Percentiles rank a stretch among this genome's conserved stretches.
Evolutionary conservation across 2,888 invertebrate genomes (phyloP).

Genomic region (Uloborus plumipes): DNA sequence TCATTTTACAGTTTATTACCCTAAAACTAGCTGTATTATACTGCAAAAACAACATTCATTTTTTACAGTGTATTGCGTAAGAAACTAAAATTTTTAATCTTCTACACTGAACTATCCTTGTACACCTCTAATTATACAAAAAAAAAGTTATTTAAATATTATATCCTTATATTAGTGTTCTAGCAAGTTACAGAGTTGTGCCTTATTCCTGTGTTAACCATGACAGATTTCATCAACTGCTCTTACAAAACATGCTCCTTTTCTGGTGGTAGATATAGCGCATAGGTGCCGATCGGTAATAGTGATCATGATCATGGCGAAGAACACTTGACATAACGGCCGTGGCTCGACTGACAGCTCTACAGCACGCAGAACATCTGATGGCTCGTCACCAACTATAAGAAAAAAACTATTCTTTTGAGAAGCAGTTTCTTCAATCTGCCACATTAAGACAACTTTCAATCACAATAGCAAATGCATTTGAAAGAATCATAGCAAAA

Average conservation of each 20-base stretch:
- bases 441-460: not conserved
- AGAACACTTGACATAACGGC: conserved; percentile 20
- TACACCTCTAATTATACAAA: too few relatives aligned
- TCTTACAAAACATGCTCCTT: conserved; percentile 52
- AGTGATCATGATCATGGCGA: conserved; percentile 11
- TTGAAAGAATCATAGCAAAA: not conserved
- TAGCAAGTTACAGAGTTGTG: too few relatives aligned
- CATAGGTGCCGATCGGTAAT: conserved; percentile 45
- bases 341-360: conserved; percentile 12
- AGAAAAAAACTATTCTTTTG: not conserved
- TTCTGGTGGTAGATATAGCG: conserved; percentile 16
- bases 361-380: conserved; percentile 23
- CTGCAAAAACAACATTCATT: too few relatives aligned
- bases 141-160: too few relatives aligned
- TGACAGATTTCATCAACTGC: not conserved
- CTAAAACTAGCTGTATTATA: too few relatives aligned
- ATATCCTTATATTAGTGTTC: too few relatives aligned
- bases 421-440: too few relatives aligned
- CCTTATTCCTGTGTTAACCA: too few relatives aligned
- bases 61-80: too few relatives aligned
- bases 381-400: not conserved
- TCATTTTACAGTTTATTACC: too few relatives aligned
- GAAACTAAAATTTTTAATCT: too few relatives aligned
- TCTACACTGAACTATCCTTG: too few relatives aligned
- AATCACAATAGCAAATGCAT: not conserved